Base-by-base conservation (phyloP, 2,113 vertebrate genomes). In the Cichladusa arquata region DNA sequence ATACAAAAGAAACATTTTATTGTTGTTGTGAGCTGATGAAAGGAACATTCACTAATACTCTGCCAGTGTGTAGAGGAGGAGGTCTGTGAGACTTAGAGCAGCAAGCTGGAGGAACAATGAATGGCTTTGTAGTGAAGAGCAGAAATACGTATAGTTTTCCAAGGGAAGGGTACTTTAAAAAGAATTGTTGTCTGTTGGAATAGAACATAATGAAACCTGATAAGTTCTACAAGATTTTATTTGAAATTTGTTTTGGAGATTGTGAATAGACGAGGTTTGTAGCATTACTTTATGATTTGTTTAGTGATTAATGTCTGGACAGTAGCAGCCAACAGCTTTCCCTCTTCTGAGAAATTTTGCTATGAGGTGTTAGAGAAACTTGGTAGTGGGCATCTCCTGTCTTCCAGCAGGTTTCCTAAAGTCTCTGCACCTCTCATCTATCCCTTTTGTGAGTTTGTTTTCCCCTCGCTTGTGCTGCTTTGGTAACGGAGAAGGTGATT, bases 81-180 rank as follows among this genome's bases (percentile, higher is more conserved):
- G 70, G 20, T 58, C 42, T 89, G 66, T 94, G 85, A 92, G 95
- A 91, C 57, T 60, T 38, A 45, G 47, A 92, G 56, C 82, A 93
- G 53, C 71, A 62, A 74, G 33, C 34, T 64, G 47, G 64, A 53
- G 38, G 86, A 95, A 97, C 92, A 97, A 83, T 88, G 58, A 33
- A 53, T 73, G 84, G 45, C 92, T 95, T 95, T 95, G 80, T 96
- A 83, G 48, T 58, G 31, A 80, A 89, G 90, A 91, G 58, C 66
- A 81, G 76, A 82, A 85, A 79, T 87, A 25, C 1, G 0, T 80
- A 23, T 76, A 0, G 1, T 87, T 82, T 82, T 65, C n/a, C 53
- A 76, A 34, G 45, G 53, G 45, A 91, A 78, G 23, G 57, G 14
- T 61, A 20, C 48, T 86, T 81, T 58, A 31, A 81, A 92, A 94